Evolutionary conservation across 2,888 invertebrate genomes (phyloP).

Genomic region (Nephrocerus scutellatus): DNA sequence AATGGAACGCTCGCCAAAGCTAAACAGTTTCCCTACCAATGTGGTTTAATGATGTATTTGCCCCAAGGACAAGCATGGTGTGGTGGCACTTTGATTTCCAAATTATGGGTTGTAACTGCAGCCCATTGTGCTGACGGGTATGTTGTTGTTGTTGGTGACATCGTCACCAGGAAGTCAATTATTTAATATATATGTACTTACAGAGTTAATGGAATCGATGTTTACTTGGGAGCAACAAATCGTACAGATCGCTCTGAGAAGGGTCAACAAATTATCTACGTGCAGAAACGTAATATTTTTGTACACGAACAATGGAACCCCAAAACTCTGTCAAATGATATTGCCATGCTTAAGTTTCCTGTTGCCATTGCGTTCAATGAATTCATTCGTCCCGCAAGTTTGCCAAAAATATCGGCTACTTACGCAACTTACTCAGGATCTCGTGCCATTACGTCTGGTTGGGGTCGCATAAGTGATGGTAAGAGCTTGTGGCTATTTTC

Average conservation of each 20-base stretch:
- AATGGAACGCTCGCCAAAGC: conserved; percentile 30
- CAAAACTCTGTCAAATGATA: conserved; percentile 41
- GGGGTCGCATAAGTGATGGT: conserved; percentile 37
- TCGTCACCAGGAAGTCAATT: background rate
- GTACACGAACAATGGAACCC: conserved; percentile 44
- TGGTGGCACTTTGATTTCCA: conserved; percentile 38
- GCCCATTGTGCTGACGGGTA: conserved; percentile 39
- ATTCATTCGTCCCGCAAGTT: conserved; percentile 28
- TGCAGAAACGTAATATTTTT: conserved; percentile 26
- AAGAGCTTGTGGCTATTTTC: conserved; percentile 10
- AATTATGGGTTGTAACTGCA: conserved; percentile 39
- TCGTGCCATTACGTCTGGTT: conserved; percentile 35
- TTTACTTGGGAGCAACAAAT: conserved; percentile 34
- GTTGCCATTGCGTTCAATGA: conserved; percentile 38
- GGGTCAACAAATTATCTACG: conserved; percentile 31
- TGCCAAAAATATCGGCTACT: conserved; percentile 26
- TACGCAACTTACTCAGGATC: conserved; percentile 27
- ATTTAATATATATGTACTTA: background rate
- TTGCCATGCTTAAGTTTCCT: conserved; percentile 48
- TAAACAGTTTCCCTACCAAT: conserved; percentile 39
- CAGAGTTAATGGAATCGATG: conserved; percentile 32
- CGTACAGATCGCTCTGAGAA: conserved; percentile 28
- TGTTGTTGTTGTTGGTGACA: conserved; percentile 5
- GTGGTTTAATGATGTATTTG: conserved; percentile 30
- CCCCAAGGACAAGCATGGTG: conserved; percentile 32